Evolutionary conservation across 2,888 invertebrate species (phyloP), one percentile per base, ranked within the genome.

Genomic region (Agrypnus murinus): DNA sequence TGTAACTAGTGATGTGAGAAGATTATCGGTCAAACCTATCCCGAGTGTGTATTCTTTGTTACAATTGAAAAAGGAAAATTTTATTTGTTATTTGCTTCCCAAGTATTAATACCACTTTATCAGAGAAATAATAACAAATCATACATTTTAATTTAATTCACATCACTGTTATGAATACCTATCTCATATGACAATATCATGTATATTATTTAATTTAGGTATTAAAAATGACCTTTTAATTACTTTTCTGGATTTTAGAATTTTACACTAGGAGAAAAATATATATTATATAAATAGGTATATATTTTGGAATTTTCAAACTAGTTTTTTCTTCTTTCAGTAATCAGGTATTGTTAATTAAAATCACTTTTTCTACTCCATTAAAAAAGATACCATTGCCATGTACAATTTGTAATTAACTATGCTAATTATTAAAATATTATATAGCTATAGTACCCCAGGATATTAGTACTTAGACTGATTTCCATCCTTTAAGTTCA

Each of bases 381-480:
- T 32, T n/a, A 58, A 25, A 25, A 25, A 3, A 25, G 5, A 58
- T 65, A 58, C 65, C 65, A 58, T 46, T 46, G 46, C 15, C 65
- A 48, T 46, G 58, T 57, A 65, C 57, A 58, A 38, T 46, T 31
- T 65, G 40, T 65, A 65, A 55, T 25, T 58, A 25, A 55, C 36
- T 38, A 10, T 55, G 32, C 55, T 55, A 55, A 50, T 19, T 55
- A 25, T 25, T 36, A 14, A 55, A 17, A 15, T 25, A 25, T 25
- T 25, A 25, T n/a, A n/a, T 58, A 65, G 43, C 32, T 64, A n/a
- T n/a, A 64, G 36, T 50, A 48, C 25, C 65, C 45, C 57, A 50
- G 14, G 69, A 60, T 69, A 64, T 53, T 69, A 67, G 75, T 77
- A 74, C 71, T 75, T 78, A 77, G 78, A 78, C 78, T 79, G 75